Percentiles rank a stretch among this genome's conserved stretches.
phyloP scores from a whole-genome alignment of 2,113 vertebrate species.

The Podocnemis expansa region DNA sequence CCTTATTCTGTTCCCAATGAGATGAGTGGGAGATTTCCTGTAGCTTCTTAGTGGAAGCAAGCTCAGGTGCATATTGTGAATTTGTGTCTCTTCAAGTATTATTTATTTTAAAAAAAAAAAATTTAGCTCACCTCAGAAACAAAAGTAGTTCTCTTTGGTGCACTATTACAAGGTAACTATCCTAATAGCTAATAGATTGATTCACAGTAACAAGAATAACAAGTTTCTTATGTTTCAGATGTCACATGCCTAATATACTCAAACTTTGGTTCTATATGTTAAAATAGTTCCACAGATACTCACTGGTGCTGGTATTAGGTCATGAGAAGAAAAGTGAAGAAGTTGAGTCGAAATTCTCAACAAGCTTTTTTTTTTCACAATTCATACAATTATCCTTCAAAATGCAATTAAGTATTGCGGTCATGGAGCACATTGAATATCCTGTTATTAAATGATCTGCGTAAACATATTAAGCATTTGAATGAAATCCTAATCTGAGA shows the following conservation, averaged over 20 bases:
- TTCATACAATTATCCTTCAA: neutral
- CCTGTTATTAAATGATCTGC: neutral
- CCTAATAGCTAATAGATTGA: neutral
- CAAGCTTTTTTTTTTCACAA: neutral
- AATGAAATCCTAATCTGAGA: rapidly evolving
- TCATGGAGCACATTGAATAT: neutral
- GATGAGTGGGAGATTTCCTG: neutral
- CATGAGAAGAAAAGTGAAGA: neutral
- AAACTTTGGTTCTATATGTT: neutral
- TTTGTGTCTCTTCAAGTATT: neutral
- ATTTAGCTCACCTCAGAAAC: conserved; percentile 5
- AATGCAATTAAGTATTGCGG: neutral
- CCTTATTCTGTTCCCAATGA: conserved; percentile 44
- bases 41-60: conserved; percentile 37
- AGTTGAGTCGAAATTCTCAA: neutral
- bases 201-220: neutral
- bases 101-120: conserved; percentile 5
- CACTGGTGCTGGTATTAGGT: neutral
- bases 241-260: neutral
- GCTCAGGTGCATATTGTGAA: conserved; percentile 6
- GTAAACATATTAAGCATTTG: neutral
- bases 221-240: neutral
- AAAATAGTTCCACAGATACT: neutral
- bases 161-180: neutral
- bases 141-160: conserved; percentile 24